Conservation (phyloP, 2,797 vertebrate species). For the Cossypha dichroa region DNA sequence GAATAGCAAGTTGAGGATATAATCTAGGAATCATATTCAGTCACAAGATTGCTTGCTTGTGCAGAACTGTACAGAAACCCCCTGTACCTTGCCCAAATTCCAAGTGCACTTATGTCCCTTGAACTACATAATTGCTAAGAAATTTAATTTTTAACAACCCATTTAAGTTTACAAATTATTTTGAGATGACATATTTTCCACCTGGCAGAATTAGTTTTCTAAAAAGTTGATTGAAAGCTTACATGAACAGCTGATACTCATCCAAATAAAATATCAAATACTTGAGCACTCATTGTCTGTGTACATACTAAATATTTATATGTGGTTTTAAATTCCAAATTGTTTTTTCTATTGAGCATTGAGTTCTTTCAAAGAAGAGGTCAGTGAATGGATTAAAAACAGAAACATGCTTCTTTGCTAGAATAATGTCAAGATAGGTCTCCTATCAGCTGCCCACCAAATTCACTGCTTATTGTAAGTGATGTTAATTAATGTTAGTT, state of each 20-base stretch:
- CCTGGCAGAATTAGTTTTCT: neutral
- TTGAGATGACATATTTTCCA: neutral
- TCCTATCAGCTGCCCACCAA: neutral
- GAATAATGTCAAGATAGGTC: neutral
- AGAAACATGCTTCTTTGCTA: neutral
- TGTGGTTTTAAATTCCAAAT: neutral
- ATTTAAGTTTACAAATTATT: neutral
- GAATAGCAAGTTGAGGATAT: neutral
- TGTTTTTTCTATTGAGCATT: neutral
- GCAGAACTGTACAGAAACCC: neutral
- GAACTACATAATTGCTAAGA: neutral
- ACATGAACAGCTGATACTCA: neutral
- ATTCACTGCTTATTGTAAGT: slow-evolving; percentile 17
- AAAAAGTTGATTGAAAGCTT: neutral
- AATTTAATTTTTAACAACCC: neutral
- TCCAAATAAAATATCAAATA: neutral
- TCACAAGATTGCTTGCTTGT: neutral
- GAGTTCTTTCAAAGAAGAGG: neutral
- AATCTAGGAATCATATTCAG: neutral
- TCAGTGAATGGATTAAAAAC: neutral
- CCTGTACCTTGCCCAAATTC: neutral
- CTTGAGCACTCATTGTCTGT: neutral
- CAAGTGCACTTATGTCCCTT: neutral
- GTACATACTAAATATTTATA: neutral
- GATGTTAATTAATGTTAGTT: neutral